These are phyloP conservation scores for Trisateles emortualis DNA, from an alignment of 2,888 invertebrate genomes.

Conservation along the genomic window DNA sequence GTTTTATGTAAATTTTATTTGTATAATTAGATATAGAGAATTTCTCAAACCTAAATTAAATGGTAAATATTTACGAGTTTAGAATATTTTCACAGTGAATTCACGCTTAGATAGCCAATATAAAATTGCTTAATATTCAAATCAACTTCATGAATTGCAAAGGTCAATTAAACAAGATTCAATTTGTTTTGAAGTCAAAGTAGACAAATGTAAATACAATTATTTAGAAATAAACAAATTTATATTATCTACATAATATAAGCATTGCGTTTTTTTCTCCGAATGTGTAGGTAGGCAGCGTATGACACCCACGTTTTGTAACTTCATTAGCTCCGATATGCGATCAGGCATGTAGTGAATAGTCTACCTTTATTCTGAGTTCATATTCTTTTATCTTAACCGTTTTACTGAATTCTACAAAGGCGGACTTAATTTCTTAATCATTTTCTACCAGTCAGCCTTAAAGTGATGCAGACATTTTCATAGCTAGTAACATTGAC, in stretches of 20 bases:
- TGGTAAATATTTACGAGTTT: conserved; percentile 18
- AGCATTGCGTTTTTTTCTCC: not conserved
- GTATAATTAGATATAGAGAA: conserved; percentile 22
- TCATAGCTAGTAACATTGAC: too few species aligned
- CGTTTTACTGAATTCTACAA: too few species aligned
- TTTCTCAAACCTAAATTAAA: conserved; percentile 14
- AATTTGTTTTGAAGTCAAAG: conserved; percentile 47
- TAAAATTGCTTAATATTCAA: conserved; percentile 43
- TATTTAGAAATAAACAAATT: conserved; percentile 20
- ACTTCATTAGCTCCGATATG: too few species aligned
- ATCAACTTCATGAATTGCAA: conserved; percentile 46
- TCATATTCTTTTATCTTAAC: too few species aligned
- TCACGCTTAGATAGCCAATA: conserved; percentile 21
- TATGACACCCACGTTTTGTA: too few species aligned
- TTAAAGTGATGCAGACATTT: too few species aligned
- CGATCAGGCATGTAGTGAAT: too few species aligned
- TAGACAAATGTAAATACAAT: conserved; percentile 30
- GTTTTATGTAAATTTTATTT: conserved; percentile 26
- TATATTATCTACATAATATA: not conserved
- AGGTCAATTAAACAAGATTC: conserved; percentile 50
- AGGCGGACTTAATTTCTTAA: too few species aligned
- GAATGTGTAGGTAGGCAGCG: too few species aligned
- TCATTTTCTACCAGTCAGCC: too few species aligned
- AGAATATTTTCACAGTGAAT: conserved; percentile 27
- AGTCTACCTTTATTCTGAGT: too few species aligned